Evolutionary conservation across 2,797 vertebrate genomes (phyloP), one percentile per base, ranked within the genome.

Genomic region (Lateolabrax maculatus): DNA sequence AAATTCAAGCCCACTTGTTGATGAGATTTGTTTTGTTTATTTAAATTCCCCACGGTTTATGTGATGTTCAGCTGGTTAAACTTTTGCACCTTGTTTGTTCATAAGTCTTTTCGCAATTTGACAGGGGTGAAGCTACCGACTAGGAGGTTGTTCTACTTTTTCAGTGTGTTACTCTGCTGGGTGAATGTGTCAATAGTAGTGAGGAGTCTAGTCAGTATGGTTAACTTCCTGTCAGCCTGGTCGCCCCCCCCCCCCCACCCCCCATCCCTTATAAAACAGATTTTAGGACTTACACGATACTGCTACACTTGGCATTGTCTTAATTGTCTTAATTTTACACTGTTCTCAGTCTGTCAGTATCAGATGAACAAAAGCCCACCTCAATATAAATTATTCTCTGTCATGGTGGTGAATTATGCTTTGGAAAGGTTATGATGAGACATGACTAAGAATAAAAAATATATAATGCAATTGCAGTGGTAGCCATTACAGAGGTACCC

Each of bases 231-330:
- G 31, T 63, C n/a, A n/a, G n/a, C n/a, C n/a, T n/a, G n/a, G n/a
- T n/a, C n/a, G n/a, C n/a, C n/a, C n/a, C 48, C 67, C 29, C 43
- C 56, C 31, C 31, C 31, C 31, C 31, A 34, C 37, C 18, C 12
- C 15, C 19, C 18, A 18, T 63, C 51, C 34, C 48, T 75, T 58
- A 74, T 49, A 19, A 75, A 77, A 82, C 27, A 55, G 13, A 51
- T 51, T 44, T 37, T 23, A 49, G 41, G 62, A 55, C 29, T 25
- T 51, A 39, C 39, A 21, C 44, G 27, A 37, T 64, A 85, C 52
- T 89, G 84, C 87, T 85, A 90, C 87, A 87, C 81, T 77, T 81
- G 53, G 70, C 67, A 70, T 79, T 60, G n/a, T 74, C 41, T 44
- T 39, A 53, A 63, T n/a, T n/a, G n/a, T n/a, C n/a, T n/a, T 63